Base-by-base conservation (phyloP, 1,140 invertebrate genomes). In the Drosophila pseudoobscura region DNA sequence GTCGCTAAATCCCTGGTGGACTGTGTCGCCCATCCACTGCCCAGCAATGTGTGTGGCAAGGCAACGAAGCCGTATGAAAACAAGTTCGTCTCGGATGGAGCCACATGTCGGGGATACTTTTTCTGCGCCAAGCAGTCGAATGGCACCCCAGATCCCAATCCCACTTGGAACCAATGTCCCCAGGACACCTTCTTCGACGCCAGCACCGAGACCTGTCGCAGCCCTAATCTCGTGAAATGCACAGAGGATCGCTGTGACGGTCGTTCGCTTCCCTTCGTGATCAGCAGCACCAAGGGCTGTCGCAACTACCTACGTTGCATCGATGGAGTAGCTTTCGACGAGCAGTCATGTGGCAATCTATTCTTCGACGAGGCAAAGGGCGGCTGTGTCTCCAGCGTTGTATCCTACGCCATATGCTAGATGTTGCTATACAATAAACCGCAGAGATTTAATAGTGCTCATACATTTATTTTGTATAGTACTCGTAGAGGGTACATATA, bases 91-190 rank as follows among this genome's bases (percentile, higher is more conserved):
- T 0, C 52, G 0, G 89, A 90, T 53, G 70, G 31, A 0, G 89
- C 88, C 31, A 85, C 89, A 43, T 90, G 89, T 22, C 80, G 76
- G 1, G 89, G 89, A 0, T 89, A 76, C 26, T 90, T 90, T 62
- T 85, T 49, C 35, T 90, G 89, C 20, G 62, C 52, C 45, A 46
- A 57, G 2, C 56, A 58, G 11, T 47, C 22, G 2, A 68, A 62
- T 6, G 55, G 53, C 6, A 31, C 22, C 1, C 83, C 83, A 8
- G 89, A 90, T 54, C 0, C 29, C 0, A 59, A 55, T 49, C 88
- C 88, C 7, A 0, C 0, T 0, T 89, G 84, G 84, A 64, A 55
- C 31, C 55, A 70, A 0, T 90, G 89, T 45, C 46, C 57, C n/a
- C 11, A 20, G 6, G 66, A 82, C 50, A 22, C 11, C 31, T 90